Evolutionary conservation across 1,140 invertebrate species (phyloP), one percentile per base, ranked within the genome.

Genomic region (Batillaria attramentaria): DNA sequence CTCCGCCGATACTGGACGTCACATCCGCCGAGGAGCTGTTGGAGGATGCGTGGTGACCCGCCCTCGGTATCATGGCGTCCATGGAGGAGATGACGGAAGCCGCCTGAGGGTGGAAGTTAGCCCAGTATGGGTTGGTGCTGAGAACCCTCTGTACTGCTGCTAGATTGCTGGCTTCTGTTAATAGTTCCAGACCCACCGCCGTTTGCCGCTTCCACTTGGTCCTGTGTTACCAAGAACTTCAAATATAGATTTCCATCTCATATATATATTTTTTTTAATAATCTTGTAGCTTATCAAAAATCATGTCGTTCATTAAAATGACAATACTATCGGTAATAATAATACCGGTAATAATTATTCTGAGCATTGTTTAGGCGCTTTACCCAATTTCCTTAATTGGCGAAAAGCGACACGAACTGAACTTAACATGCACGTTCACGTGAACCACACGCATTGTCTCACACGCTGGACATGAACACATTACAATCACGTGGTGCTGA

Each of bases 121-220:
- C 86, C 93, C 93, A 94, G 83, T 96, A 95, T 92, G 93, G 89
- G 69, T 92, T 92, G 89, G 92, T 90, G 28, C 96, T 95, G 88
- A 99, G 96, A 78, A 99, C 93, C 77, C 97, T 93, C 91, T 99
- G 98, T 82, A 99, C 96, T 3, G 98, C 97, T 0, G 97, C 97
- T 90, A 97, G 98, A 92, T 99, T 99, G 13, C 97, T 97, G 0
- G 97, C 97, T 90, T 99, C 98, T 0, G 97, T 96, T 72, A 99
- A 91, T 28, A 99, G 93, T 90, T 99, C 98, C 80, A 99, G 91
- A 0, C 98, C 97, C 0, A 99, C 98, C 0, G 98, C 97, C 3
- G 98, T 98, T 91, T 99, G 98, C 13, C 98, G 94, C 91, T 99
- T 99, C 98, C 98, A 99, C 93, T 99, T 99, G 86, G 98, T 99